Evolutionary conservation across 1,140 invertebrate genomes (phyloP).

Genomic region (Drosophila hydei): DNA sequence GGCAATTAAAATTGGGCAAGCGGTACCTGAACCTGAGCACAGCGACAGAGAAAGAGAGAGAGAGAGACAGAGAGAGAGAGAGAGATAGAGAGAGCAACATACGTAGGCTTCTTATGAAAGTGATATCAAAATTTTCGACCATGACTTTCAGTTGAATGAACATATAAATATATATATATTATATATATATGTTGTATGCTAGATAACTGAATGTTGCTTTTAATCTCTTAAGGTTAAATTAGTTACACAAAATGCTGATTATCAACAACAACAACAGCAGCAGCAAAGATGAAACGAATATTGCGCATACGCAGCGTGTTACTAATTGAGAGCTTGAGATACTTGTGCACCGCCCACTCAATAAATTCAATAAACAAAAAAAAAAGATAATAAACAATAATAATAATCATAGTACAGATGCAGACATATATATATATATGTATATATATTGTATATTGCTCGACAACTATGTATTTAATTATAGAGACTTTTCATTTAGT

Average conservation of each 20-base stretch:
- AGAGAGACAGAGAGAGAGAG: not conserved
- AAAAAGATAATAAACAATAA: not conserved
- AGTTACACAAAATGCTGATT: constrained; percentile 14
- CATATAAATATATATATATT: too few species aligned
- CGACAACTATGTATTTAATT: too few species aligned
- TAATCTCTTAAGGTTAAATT: constrained; percentile 23
- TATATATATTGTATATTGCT: too few species aligned
- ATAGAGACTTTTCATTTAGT: too few species aligned
- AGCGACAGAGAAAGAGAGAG: not conserved
- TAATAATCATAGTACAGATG: not conserved
- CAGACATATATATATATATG: too few species aligned
- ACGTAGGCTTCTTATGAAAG: not conserved
- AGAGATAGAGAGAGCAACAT: not conserved
- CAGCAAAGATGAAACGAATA: constrained; percentile 14
- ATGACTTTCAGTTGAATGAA: constrained; percentile 37
- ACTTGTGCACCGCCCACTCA: constrained; percentile 24
- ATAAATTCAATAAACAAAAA: constrained; percentile 10
- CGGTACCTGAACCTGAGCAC: constrained; percentile 5
- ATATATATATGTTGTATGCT: constrained; percentile 3
- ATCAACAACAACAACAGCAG: constrained; percentile 8
- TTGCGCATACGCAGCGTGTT: constrained; percentile 40
- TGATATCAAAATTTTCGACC: constrained; percentile 42
- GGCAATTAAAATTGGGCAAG: constrained; percentile 56
- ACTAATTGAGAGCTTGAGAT: constrained; percentile 24
- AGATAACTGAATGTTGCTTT: constrained; percentile 18